phyloP scores from a whole-genome alignment of 2,113 vertebrate species.

The Pimephales promelas region DNA sequence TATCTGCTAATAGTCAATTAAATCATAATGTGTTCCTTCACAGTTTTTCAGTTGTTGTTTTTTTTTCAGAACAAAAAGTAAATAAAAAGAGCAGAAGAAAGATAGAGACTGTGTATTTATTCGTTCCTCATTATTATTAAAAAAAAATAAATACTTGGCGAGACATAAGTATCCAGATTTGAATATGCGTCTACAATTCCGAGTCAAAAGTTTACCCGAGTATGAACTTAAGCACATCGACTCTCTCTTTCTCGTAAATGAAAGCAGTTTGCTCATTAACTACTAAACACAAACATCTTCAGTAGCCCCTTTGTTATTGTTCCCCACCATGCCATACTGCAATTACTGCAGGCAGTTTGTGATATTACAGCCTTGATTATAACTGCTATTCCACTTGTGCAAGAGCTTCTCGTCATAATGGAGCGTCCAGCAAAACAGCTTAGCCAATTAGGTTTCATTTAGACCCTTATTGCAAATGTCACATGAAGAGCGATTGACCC shows the following conservation, averaged over 20 bases:
- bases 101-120: background rate
- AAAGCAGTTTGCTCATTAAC: conserved; percentile 46
- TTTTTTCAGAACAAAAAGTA: background rate
- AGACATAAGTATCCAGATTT: background rate
- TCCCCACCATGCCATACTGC: conserved; percentile 31
- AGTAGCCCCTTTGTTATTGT: conserved; percentile 44
- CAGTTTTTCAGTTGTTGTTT: background rate
- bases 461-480: conserved; percentile 61
- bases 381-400: conserved; percentile 32
- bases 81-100: background rate
- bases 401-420: conserved; percentile 47
- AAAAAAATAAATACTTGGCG: background rate
- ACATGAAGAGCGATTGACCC: conserved; percentile 51
- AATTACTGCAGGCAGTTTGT: conserved; percentile 52
- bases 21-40: background rate
- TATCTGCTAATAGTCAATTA: background rate
- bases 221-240: conserved; percentile 7
- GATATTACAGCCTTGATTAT: conserved; percentile 54
- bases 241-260: conserved; percentile 40
- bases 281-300: conserved; percentile 45
- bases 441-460: conserved; percentile 54
- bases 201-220: conserved; percentile 4
- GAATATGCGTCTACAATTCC: background rate
- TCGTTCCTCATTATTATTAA: background rate
- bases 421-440: conserved; percentile 38